These are phyloP conservation scores for Lissonota sp. DNA, from an alignment of 2,888 invertebrate species.

Conservation along the genomic window DNA sequence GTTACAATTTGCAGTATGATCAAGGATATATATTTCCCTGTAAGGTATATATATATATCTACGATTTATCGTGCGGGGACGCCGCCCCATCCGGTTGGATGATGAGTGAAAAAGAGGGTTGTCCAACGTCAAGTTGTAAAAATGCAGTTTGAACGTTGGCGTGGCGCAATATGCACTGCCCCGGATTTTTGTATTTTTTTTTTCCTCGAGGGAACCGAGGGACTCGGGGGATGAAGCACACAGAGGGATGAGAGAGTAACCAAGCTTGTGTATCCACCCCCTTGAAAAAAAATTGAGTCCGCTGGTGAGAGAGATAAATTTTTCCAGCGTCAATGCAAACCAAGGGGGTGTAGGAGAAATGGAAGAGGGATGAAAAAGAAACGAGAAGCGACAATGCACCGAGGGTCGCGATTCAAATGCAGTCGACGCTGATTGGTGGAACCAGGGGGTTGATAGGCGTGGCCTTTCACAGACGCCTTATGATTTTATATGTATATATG, in stretches of 20 bases:
- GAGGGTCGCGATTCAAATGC: conserved; percentile 82
- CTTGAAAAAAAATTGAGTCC: neutral
- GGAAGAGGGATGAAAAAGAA: conserved; percentile 22
- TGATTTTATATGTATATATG: conserved; percentile 80
- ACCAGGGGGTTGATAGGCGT: conserved; percentile 81
- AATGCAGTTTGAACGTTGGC: conserved; percentile 61
- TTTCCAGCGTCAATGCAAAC: neutral
- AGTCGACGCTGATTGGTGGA: conserved; percentile 79
- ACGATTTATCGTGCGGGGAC: neutral
- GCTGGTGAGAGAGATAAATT: conserved; percentile 4
- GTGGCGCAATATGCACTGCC: conserved; percentile 54
- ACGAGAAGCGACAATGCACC: conserved; percentile 78
- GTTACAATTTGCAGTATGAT: neutral
- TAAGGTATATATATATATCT: neutral
- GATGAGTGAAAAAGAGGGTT: conserved; percentile 44
- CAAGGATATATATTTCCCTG: neutral
- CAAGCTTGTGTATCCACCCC: conserved; percentile 15
- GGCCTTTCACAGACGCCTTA: conserved; percentile 77
- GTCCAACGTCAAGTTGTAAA: conserved; percentile 24
- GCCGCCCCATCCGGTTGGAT: conserved; percentile 56
- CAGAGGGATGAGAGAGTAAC: conserved; percentile 32
- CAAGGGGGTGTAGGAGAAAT: conserved; percentile 23
- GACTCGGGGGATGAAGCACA: conserved; percentile 22
- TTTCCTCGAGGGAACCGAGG: conserved; percentile 36
- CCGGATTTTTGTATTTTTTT: conserved; percentile 32